Evolutionary conservation across 2,888 invertebrate species (phyloP), one percentile per base, ranked within the genome.

Genomic region (Lacanobia wlatinum): DNA sequence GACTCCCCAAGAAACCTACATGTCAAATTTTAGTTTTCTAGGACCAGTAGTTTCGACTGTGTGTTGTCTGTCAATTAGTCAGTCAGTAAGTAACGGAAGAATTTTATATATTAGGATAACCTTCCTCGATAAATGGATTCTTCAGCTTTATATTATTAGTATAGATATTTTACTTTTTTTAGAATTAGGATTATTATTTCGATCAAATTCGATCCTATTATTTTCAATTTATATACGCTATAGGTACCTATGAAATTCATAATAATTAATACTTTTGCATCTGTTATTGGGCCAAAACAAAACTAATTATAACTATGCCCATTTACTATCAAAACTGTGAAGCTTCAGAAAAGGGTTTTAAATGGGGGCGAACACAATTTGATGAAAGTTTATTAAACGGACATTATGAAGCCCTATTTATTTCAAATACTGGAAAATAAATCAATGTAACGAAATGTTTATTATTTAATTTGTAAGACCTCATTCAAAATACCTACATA

Each of bases 281-380:
- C 55, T 68, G 46, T 48, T 66, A 56, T 56, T 59, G n/a, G 55
- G 55, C 58, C 64, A 69, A 83, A 82, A 82, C 61, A 58, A 79
- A 82, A 83, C 72, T 84, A 84, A 75, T 84, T 83, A 70, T 52
- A 83, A 82, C 62, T 78, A 78, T 34, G 43, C 66, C 55, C 50
- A 65, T 77, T 78, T 61, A 61, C 53, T 78, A 73, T 61, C 67
- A 68, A 74, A 84, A 78, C 70, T 60, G 23, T 77, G 53, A 23
- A 43, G 43, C 23, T 63, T 72, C 12, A 56, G 71, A 72, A 70
- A 78, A 78, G 70, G 78, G 74, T 81, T 78, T 60, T 34, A 48
- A 71, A 71, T 58, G 18, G 66, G 38, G 28, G 34, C 14, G 52
- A 73, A 81, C 56, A 77, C 63, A 70, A 62, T 73, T 70, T 63